Evolutionary conservation across 2,888 invertebrate species (phyloP), one percentile per base, ranked within the genome.

Genomic region (Eupeodes latifasciatus): DNA sequence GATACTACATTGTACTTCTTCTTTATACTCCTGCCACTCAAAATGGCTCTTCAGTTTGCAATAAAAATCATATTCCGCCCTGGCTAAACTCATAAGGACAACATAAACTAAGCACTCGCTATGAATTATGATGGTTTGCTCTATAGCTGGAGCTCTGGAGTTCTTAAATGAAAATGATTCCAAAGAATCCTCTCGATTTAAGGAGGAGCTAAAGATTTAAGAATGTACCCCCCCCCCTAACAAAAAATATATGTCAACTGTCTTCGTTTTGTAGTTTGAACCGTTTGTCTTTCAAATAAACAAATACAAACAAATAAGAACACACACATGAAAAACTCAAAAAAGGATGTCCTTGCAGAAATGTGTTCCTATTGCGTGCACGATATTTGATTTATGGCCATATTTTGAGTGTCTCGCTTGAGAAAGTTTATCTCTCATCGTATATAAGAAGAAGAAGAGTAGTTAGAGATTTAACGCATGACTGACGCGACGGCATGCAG

Each of bases 61-160:
- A 87, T 87, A 87, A 87, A 87, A 87, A 83, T 87, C 87, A 87
- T 87, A 87, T 87, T 83, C 76, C 27, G 27, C 27, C 80, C 80
- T 77, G 67, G 80, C 72, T 83, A 72, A 87, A 77, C 83, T 87
- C 83, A 77, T 83, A 83, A 87, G 83, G 72, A 87, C 80, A 83
- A 64, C 64, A 40, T 40, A 2, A 27, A 87, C 86, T 87, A 87
- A 87, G 83, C 80, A 83, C 67, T 67, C 27, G 27, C 5, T 40
- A 87, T 87, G 87, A 87, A 81, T 87, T 87, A 87, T 83, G 87
- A 67, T 67, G 72, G 67, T 53, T 27, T 27, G 27, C 0, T 27
- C 27, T 2, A 3, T 2, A 47, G 11, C 4, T 47, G 11, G 47
- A 2, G 27, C 27, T 27, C 12, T 11, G 67, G 77, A 83, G 83